Evolutionary conservation across 2,113 vertebrate genomes (phyloP).

Genomic region (Amphilophus citrinellus): DNA sequence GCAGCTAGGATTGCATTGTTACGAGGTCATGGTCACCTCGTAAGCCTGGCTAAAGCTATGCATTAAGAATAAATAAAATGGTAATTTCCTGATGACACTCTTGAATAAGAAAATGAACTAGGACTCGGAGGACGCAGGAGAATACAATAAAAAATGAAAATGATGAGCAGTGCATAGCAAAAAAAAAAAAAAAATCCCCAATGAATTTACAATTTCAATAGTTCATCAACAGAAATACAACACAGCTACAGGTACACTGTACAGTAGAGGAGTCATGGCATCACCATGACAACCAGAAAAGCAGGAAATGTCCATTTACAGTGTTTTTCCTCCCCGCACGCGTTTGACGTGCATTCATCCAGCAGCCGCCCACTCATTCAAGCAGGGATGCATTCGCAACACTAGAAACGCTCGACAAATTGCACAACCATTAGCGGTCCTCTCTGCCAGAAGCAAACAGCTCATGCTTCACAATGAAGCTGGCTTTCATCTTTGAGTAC

Average conservation of each 20-base stretch:
- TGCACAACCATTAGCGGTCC: background rate
- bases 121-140: constrained; percentile 17
- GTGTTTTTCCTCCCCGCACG: background rate
- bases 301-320: constrained; percentile 65
- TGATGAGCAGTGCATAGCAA: constrained; percentile 66
- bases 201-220: constrained; percentile 54
- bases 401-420: constrained; percentile 1
- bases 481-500: constrained; percentile 2
- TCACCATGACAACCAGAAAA: constrained; percentile 56
- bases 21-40: constrained; percentile 44
- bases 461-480: constrained; percentile 17
- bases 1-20: constrained; percentile 48
- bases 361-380: constrained; percentile 21
- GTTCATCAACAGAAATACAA: constrained; percentile 58
- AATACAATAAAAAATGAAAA: constrained; percentile 17
- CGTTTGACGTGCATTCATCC: background rate
- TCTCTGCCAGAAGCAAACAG: constrained; percentile 6
- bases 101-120: constrained; percentile 39
- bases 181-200: constrained; percentile 37
- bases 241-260: constrained; percentile 63
- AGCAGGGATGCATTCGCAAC: background rate
- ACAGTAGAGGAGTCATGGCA: constrained; percentile 53
- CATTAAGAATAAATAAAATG: constrained; percentile 12
- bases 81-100: constrained; percentile 16
- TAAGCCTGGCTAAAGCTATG: constrained; percentile 55